Percentiles rank a stretch among this genome's conserved stretches.
Conservation (phyloP, 2,888 invertebrate genomes). For the Drepanosiphum platanoidis region DNA sequence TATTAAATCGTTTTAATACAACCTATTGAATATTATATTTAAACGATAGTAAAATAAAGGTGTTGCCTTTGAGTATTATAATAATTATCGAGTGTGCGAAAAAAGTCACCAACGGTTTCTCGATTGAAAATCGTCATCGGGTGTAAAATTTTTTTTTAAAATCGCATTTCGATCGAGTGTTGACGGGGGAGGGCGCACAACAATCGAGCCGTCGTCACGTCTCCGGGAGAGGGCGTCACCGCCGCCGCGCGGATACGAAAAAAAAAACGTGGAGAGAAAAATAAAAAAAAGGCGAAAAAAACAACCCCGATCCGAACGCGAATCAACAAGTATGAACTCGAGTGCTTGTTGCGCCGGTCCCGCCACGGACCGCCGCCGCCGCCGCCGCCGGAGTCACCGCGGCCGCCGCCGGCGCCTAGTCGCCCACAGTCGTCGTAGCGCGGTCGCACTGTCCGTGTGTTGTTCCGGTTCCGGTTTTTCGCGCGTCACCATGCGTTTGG, state of each 20-base stretch:
- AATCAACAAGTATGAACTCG: slow-evolving; percentile 42
- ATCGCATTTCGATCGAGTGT: too few species aligned
- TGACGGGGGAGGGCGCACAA: too few species aligned
- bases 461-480: not conserved
- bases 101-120: too few species aligned
- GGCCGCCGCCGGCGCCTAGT: not conserved
- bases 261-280: too few species aligned
- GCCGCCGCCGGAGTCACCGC: not conserved
- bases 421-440: slow-evolving; percentile 21
- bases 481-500: slow-evolving; percentile 32
- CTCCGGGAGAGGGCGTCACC: not conserved
- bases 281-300: not conserved
- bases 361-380: not conserved
- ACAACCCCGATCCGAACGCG: not conserved
- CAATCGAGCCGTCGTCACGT: too few species aligned
- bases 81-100: too few species aligned
- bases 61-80: too few species aligned
- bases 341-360: slow-evolving; percentile 26
- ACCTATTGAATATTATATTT: too few species aligned
- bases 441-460: slow-evolving; percentile 12
- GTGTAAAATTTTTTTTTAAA: too few species aligned
- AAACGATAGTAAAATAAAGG: too few species aligned
- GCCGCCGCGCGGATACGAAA: not conserved
- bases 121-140: too few species aligned
- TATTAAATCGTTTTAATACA: too few species aligned